Base-by-base conservation (phyloP, 2,113 vertebrate genomes). In the Rhagologus leucostigma region DNA sequence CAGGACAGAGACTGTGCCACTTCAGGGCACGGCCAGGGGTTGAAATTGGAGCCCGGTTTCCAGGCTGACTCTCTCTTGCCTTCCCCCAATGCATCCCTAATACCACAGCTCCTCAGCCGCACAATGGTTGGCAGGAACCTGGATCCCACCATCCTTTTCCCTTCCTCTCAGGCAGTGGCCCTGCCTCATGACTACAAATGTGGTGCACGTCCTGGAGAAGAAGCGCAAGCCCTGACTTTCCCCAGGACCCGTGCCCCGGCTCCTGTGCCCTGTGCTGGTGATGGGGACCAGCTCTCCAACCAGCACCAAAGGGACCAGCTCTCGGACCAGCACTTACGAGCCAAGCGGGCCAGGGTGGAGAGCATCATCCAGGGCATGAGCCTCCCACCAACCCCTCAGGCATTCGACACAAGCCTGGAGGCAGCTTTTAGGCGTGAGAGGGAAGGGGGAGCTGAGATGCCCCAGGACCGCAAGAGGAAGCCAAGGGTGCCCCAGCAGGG, bases 261-360 rank as follows among this genome's bases (percentile, higher is more conserved):
- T 44, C 55, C 98, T 3, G 18, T 96, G 39, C 94, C 96, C 13
- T 96, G 96, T 92, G 87, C 94, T 47, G 62, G 91, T 1, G 97
- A 99, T 27, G 91, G 90, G 8, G 97, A 98, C 35, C 98, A 98
- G 57, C 97, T 98, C 27, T 55, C 98, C 33, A 96, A 95, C 4
- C 98, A 99, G 65, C 98, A 99, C 70, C 95, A 98, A 84, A 96
- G 69, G 17, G 98, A 98, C 29, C 98, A 98, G 57, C 96, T 98
- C 26, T 47, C 98, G 4, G 87, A 97, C 6, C 98, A 99, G 71
- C 98, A 99, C 57, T 82, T 99, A 84, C 98, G 83, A 95, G 99
- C 99, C 41, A 99, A 99, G 92, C 97, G 98, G 47, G 99, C 99
- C 80, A 97, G 99, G 71, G 99, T 99, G 81, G 99, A 99, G 96